Evolutionary conservation across 2,888 invertebrate species (phyloP), one percentile per base, ranked within the genome.

Genomic region (Dromius quadrimaculatus): DNA sequence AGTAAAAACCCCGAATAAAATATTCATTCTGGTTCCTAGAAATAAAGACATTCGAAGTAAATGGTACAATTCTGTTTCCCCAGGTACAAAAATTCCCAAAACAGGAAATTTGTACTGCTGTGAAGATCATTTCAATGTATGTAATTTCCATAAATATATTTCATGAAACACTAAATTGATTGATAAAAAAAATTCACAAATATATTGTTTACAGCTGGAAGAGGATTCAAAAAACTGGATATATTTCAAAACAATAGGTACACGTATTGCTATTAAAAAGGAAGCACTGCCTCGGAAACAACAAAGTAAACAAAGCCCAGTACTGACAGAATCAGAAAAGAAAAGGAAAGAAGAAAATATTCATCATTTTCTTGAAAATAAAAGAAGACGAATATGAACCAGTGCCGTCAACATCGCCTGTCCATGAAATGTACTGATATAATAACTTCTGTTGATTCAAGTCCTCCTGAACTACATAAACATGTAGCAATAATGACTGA

Each of bases 121-220:
- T 73, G 72, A 43, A 72, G 75, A 38, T 22, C 50, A 61, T 50
- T 50, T 50, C 22, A 23, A 50, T 22, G 50, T 50, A 50, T 8
- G 50, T 50, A 8, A 41, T 3, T 13, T 11, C 3, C 2, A 41
- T 15, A 41, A 13, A 13, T 4, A 41, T 43, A 15, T 8, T 1
- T 43, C 8, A 11, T 43, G 5, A 5, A 8, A 43, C 15, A 13
- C 1, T 43, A 43, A 1, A 43, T 43, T 11, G 15, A 15, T 2
- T 17, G 8, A 17, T 13, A 36, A 9, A 36, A n/a, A 9, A 6
- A 36, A 6, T 36, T 36, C 5, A 9, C 36, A 36, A 36, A 36
- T 11, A 9, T 6, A 36, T 43, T 1, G 8, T 15, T 43, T 43
- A 43, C 43, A 43, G 43, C 19, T 43, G 19, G 17, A 15, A 11